Base-by-base conservation (phyloP, 2,888 invertebrate genomes). In the Brenthis ino region DNA sequence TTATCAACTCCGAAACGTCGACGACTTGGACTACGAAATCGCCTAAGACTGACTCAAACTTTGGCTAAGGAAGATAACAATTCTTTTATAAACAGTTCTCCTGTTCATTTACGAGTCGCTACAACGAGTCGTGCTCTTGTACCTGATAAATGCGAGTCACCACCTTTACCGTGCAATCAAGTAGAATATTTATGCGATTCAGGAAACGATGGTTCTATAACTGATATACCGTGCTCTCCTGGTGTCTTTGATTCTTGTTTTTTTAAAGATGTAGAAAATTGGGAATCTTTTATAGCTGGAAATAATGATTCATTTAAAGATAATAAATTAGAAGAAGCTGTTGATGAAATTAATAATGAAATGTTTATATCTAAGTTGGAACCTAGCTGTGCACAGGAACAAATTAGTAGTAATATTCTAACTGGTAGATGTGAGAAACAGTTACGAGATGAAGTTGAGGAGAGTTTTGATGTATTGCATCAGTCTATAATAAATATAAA, bases 391-490 rank as follows among this genome's bases (percentile, higher is more conserved):
- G 72, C 67, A 65, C 65, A 74, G 37, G 79, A 81, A 76, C 73
- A 78, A 72, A 74, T 65, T 67, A 65, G 75, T 61, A 75, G 33
- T 73, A 57, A 73, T 77, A 68, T 80, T 13, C 69, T 78, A 55
- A 79, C 68, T 56, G 64, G 66, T 72, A 77, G 51, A 74, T 69
- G 65, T 77, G 75, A 75, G 75, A 82, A 78, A 68, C 66, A 80
- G 69, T 82, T 83, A 71, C 77, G 75, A 71, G 83, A 79, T 74
- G 82, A 79, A 80, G 84, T 87, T 72, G 86, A 83, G 76, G 84
- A 85, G 77, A 93, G 87, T 79, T 94, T 94, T 83, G 85, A 94
- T 76, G 79, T 86, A 55, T 82, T 94, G 43, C 94, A 94, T 83
- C 85, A 91, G 67, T 93, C 94, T 6, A 93, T 95, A 75, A 88